These are phyloP conservation scores for Rhabdomys pumilio DNA, from an alignment of 2,797 vertebrate genomes.

Conservation along the genomic window DNA sequence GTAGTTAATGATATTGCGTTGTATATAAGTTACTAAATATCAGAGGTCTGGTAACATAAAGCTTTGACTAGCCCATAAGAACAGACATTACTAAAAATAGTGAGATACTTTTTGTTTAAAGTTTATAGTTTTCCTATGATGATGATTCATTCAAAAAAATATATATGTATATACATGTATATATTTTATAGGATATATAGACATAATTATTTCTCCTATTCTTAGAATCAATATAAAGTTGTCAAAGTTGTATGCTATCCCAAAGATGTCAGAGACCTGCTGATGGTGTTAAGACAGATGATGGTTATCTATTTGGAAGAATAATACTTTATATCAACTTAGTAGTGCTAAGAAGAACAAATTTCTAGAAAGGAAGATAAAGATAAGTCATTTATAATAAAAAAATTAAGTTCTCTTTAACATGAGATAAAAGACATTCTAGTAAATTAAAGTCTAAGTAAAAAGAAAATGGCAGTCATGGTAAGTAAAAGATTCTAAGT, in stretches of 20 bases:
- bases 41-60: background rate
- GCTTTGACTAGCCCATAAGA: background rate
- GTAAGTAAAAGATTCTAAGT: background rate
- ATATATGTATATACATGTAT: background rate
- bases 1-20: background rate
- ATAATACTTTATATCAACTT: background rate
- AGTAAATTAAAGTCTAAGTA: background rate
- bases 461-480: background rate
- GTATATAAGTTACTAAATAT: background rate
- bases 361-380: background rate
- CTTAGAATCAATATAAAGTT: constrained; percentile 26
- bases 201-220: background rate
- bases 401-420: background rate
- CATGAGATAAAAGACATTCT: background rate
- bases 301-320: background rate
- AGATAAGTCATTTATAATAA: background rate
- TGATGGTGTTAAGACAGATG: background rate
- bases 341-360: background rate
- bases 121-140: background rate
- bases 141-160: background rate
- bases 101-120: background rate
- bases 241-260: background rate
- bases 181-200: background rate
- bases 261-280: background rate
- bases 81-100: background rate